phyloP scores from a whole-genome alignment of 2,113 vertebrate genomes.

The Indicator maculatus region DNA sequence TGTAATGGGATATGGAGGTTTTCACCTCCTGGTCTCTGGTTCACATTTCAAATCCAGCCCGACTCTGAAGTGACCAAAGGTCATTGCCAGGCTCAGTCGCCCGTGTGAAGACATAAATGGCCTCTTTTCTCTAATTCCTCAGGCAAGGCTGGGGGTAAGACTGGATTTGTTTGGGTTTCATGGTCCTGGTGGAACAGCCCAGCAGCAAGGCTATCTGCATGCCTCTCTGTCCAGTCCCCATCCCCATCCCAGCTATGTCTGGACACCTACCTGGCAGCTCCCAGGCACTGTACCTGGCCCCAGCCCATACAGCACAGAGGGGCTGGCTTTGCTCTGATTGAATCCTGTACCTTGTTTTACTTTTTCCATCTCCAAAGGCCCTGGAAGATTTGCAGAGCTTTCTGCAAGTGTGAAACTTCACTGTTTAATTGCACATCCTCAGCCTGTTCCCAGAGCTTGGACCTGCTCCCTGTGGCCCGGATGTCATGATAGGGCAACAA shows the following conservation, averaged over 20 bases:
- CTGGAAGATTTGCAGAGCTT: background rate
- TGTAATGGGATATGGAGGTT: constrained; percentile 61
- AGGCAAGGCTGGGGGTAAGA: background rate
- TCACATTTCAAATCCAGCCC: constrained; percentile 68
- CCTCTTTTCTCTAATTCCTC: constrained; percentile 56
- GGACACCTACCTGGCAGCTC: background rate
- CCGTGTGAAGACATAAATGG: constrained; percentile 46
- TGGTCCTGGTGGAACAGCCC: background rate
- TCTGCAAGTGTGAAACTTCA: background rate
- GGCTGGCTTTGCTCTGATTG: background rate
- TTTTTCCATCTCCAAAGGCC: background rate
- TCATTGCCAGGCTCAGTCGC: constrained; percentile 51
- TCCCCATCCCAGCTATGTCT: background rate
- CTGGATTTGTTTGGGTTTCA: constrained; percentile 25
- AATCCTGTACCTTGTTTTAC: background rate
- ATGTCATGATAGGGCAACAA: background rate
- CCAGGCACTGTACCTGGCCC: accelerated
- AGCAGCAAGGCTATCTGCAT: background rate
- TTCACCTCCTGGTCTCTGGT: constrained; percentile 67
- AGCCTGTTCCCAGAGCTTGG: background rate
- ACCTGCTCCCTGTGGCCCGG: background rate
- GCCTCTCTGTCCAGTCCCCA: accelerated
- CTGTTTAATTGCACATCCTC: background rate
- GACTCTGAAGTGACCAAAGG: constrained; percentile 51
- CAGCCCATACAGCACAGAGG: background rate